phyloP scores from a whole-genome alignment of 1,140 invertebrate species.

The Ditylenchus dipsaci region DNA sequence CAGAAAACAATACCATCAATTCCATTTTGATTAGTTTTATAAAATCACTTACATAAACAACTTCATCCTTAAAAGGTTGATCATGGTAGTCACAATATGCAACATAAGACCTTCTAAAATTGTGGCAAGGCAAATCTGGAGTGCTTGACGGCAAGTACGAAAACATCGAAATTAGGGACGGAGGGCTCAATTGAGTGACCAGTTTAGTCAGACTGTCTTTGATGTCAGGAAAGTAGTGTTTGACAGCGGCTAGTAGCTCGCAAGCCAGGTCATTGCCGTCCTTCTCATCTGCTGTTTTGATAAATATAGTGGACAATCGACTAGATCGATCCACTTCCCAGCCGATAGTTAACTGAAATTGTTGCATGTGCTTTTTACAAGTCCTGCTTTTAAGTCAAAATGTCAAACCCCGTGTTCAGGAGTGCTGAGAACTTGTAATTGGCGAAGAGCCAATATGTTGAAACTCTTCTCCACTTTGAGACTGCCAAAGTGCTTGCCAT shows the following conservation, averaged over 20 bases:
- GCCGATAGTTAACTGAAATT: conserved; percentile 35
- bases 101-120: conserved; percentile 54
- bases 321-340: conserved; percentile 32
- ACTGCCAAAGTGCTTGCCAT: conserved; percentile 42
- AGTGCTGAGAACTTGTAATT: conserved; percentile 29
- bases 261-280: conserved; percentile 40
- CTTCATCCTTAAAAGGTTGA: conserved; percentile 54
- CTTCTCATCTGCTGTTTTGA: conserved; percentile 2
- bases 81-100: conserved; percentile 55
- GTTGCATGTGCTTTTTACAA: background rate
- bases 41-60: conserved; percentile 41
- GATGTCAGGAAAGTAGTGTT: conserved; percentile 56
- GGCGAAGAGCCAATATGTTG: conserved; percentile 46
- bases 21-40: background rate
- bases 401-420: conserved; percentile 4
- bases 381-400: background rate
- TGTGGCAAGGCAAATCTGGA: conserved; percentile 51
- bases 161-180: conserved; percentile 44
- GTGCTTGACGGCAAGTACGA: conserved; percentile 32
- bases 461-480: conserved; percentile 54
- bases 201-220: conserved; percentile 32
- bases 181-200: conserved; percentile 38
- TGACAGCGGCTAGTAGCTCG: conserved; percentile 48
- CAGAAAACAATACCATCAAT: no score
- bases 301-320: conserved; percentile 7